A percentile compares a stretch with the other conserved stretches of the same genome.
phyloP scores from a whole-genome alignment of 1,140 invertebrate species.

The Apolygus lucorum region DNA sequence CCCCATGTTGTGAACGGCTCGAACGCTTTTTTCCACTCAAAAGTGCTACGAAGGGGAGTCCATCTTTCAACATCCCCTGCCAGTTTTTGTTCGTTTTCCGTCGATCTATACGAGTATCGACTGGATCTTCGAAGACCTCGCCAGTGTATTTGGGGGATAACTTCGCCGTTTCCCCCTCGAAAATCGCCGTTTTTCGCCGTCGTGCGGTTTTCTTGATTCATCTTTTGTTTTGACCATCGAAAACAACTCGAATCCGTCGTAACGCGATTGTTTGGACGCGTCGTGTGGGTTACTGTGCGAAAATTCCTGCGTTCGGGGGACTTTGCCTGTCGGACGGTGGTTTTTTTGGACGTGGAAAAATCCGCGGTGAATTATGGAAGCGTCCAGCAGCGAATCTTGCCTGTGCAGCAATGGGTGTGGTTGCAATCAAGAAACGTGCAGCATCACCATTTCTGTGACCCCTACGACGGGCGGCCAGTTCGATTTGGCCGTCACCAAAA shows the following conservation, averaged over 20 bases:
- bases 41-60: too few species aligned
- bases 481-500: slow-evolving; percentile 64
- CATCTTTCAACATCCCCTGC: too few species aligned
- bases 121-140: too few species aligned
- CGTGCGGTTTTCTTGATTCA: not conserved
- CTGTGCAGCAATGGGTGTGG: slow-evolving; percentile 25
- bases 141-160: too few species aligned
- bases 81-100: too few species aligned
- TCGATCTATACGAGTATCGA: too few species aligned
- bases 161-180: too few species aligned
- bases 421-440: slow-evolving; percentile 18
- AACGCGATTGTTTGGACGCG: not conserved
- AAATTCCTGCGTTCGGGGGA: not conserved
- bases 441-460: slow-evolving; percentile 68
- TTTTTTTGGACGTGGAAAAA: not conserved
- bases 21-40: too few species aligned
- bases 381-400: slow-evolving; percentile 21
- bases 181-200: not conserved
- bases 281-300: not conserved
- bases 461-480: slow-evolving; percentile 87
- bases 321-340: not conserved
- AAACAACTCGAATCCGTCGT: not conserved
- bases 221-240: not conserved
- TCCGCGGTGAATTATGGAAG: not conserved
- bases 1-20: too few species aligned